These are phyloP conservation scores for Pelochelys cantorii DNA, from an alignment of 2,797 vertebrate species.

Conservation along the genomic window DNA sequence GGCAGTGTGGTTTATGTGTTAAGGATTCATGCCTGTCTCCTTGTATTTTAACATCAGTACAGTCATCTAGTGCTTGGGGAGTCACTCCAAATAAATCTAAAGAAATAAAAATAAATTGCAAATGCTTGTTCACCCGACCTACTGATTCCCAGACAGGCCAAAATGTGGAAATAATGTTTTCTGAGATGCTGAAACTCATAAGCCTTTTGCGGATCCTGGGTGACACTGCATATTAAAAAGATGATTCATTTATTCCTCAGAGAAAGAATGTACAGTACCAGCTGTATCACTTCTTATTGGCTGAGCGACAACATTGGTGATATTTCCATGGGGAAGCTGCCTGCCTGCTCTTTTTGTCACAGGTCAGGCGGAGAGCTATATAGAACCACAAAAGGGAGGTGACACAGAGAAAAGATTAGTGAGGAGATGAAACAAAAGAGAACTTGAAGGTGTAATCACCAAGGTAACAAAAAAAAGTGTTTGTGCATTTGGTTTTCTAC, in stretches of 20 bases:
- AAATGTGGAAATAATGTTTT: constrained; percentile 73
- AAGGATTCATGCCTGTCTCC: neutral
- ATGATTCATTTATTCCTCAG: constrained; percentile 67
- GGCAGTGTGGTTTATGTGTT: constrained; percentile 33
- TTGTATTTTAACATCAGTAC: constrained; percentile 29
- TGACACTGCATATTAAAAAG: constrained; percentile 74
- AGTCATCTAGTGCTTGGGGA: constrained; percentile 37
- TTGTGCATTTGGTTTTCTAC: neutral
- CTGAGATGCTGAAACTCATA: constrained; percentile 68
- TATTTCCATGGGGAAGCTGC: constrained; percentile 64
- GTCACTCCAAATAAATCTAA: constrained; percentile 68
- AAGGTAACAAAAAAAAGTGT: constrained; percentile 3
- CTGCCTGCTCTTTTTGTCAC: constrained; percentile 64
- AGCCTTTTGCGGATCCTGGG: constrained; percentile 65
- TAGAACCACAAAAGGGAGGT: constrained; percentile 48
- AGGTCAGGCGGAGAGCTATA: constrained; percentile 48
- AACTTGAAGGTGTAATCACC: constrained; percentile 23
- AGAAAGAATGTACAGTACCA: constrained; percentile 70
- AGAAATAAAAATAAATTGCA: constrained; percentile 28
- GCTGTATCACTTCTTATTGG: constrained; percentile 65
- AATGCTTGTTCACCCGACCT: constrained; percentile 66
- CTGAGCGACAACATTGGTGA: constrained; percentile 54
- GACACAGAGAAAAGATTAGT: constrained; percentile 40
- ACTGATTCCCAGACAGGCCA: constrained; percentile 63
- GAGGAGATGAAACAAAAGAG: constrained; percentile 35